phyloP scores from a whole-genome alignment of 2,888 invertebrate species.

The Neria commutata region DNA sequence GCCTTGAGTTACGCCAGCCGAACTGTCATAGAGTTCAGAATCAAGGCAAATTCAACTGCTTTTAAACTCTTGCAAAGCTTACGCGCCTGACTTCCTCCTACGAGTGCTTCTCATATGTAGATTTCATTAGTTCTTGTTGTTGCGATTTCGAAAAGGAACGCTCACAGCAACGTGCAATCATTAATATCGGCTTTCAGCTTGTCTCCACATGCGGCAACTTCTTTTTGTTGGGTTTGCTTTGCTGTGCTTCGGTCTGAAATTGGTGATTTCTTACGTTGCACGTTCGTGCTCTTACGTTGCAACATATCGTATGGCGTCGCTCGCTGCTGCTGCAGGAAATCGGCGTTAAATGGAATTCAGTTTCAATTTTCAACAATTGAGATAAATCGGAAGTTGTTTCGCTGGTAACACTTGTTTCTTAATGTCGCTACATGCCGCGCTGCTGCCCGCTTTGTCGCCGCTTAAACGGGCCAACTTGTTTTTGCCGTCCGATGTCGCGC shows the following conservation, averaged over 20 bases:
- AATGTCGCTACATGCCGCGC: background rate
- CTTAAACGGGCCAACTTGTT: background rate
- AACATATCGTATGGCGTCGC: no score
- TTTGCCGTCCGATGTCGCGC: background rate
- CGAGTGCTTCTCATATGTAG: background rate
- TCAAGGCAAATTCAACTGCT: no score
- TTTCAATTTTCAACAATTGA: conserved; percentile 51
- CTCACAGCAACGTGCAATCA: background rate
- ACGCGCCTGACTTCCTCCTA: no score
- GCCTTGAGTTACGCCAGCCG: no score
- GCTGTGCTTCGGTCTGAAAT: background rate
- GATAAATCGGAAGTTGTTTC: conserved; percentile 53
- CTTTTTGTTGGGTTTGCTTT: background rate
- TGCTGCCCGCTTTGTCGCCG: background rate
- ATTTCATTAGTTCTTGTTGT: background rate
- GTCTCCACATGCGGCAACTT: background rate
- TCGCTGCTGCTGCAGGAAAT: no score
- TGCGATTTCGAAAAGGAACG: background rate
- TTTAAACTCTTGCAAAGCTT: no score
- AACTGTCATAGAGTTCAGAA: no score
- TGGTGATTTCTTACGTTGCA: background rate
- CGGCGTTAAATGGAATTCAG: conserved; percentile 46
- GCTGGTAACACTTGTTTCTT: conserved; percentile 23
- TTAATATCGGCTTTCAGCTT: background rate
- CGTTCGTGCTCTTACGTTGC: no score